These are phyloP conservation scores for Poeciliopsis occidentalis DNA, from an alignment of 2,113 vertebrate genomes.

Conservation along the genomic window DNA sequence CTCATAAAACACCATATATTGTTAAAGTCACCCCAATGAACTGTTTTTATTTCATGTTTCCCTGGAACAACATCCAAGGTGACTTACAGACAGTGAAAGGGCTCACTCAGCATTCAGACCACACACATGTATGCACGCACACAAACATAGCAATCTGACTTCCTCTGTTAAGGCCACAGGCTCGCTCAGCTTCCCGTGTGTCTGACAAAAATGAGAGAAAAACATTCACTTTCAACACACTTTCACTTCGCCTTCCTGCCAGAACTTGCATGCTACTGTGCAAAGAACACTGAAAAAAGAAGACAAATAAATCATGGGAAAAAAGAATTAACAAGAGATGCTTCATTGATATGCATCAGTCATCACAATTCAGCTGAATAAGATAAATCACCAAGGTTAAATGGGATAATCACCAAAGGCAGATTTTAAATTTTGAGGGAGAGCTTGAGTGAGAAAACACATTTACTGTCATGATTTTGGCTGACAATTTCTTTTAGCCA, in stretches of 20 bases:
- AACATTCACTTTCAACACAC: slow-evolving; percentile 81
- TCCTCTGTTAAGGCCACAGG: slow-evolving; percentile 72
- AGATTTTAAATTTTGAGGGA: not conserved
- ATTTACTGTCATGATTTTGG: not conserved
- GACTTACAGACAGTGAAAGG: slow-evolving; percentile 44
- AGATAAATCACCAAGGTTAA: not conserved
- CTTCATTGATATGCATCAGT: not conserved
- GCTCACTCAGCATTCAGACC: slow-evolving; percentile 64
- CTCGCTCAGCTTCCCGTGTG: slow-evolving; percentile 68
- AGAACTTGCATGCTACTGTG: slow-evolving; percentile 20
- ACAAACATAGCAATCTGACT: slow-evolving; percentile 58
- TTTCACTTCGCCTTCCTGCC: slow-evolving; percentile 79
- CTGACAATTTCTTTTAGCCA: not conserved
- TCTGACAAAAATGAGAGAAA: slow-evolving; percentile 56
- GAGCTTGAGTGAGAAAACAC: not conserved
- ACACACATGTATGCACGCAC: slow-evolving; percentile 50
- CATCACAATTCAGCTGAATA: not conserved
- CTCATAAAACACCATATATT: not conserved
- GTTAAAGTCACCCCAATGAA: slow-evolving; percentile 17
- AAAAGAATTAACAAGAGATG: slow-evolving; percentile 20
- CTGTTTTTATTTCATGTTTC: slow-evolving; percentile 49
- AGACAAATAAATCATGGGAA: slow-evolving; percentile 17
- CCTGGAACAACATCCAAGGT: slow-evolving; percentile 49
- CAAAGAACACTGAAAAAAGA: not conserved
- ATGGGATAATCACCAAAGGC: not conserved